Evolutionary conservation across 2,888 invertebrate species (phyloP), one percentile per base, ranked within the genome.

Genomic region (Plemyria rubiginata): DNA sequence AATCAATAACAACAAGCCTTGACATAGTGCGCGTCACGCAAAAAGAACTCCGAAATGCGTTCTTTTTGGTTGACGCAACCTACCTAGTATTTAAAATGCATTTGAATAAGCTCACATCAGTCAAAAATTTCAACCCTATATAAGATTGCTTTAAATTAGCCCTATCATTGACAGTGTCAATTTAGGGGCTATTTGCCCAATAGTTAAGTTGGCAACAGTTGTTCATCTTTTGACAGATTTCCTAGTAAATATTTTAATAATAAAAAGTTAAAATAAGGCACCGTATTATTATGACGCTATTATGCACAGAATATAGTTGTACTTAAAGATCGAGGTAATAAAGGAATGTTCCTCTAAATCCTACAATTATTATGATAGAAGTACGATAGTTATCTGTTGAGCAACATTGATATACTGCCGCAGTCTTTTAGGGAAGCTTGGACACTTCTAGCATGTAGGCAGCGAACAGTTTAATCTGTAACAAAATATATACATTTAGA

Each of bases 401-500:
- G 55, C 63, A 59, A 48, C 28, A 45, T 50, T 28, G 28, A 16
- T 38, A 49, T 46, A 22, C 15, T 32, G 53, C 40, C 29, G 2
- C 2, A 43, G n/a, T 54, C 49, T 12, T 63, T 48, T 59, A 64
- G 8, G 88, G 79, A 36, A 94, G 87, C 73, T 94, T 94, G 62
- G 94, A 87, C 16, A 96, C 95, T 94, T 99, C 98, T 79, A 96
- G 95, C 65, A 98, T 88, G 86, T 99, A 99, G 22, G 98, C 97
- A 38, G 96, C 98, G 76, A 99, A 94, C 58, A 98, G 90, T 92
- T 99, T 99, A 1, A 97, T 97, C 97, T 98, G 94, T 66, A 95
- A 95, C 74, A 83, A 78, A 79, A 68, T 62, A 62, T 15, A 16
- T 22, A 22, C 22, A 3, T 22, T 22, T 22, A 22, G 22, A 22